phyloP scores from a whole-genome alignment of 2,797 vertebrate genomes.

The Florisuga fusca region DNA sequence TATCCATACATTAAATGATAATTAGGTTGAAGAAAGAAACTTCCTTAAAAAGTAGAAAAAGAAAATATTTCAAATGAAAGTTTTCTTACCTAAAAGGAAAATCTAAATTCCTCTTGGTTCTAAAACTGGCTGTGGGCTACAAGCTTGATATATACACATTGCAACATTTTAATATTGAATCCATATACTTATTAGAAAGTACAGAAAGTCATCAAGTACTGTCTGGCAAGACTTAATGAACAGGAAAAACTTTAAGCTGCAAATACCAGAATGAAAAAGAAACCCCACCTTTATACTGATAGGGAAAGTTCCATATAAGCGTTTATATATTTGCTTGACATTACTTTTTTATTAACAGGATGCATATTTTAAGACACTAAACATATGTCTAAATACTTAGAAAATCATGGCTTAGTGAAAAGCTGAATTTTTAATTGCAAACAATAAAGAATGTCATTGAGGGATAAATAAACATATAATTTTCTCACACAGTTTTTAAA shows the following conservation, averaged over 20 bases:
- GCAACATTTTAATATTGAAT: not conserved
- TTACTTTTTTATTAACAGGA: not conserved
- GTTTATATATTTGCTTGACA: not conserved
- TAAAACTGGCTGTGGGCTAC: not conserved
- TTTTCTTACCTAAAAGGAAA: not conserved
- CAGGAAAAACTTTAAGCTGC: not conserved
- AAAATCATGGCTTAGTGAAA: not conserved
- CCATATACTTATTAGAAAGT: not conserved
- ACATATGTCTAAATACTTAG: not conserved
- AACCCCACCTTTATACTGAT: not conserved
- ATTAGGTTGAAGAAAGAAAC: not conserved
- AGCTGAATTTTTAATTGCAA: not conserved
- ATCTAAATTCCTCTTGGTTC: not conserved
- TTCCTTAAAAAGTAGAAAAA: not conserved
- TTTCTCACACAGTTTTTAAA: not conserved
- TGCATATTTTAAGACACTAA: not conserved
- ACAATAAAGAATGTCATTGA: not conserved
- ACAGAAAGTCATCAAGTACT: not conserved
- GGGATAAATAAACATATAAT: not conserved
- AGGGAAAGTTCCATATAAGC: not conserved
- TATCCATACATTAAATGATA: not conserved
- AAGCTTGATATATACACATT: not conserved
- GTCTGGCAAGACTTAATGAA: not conserved
- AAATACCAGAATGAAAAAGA: not conserved
- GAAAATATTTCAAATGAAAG: not conserved